Evolutionary conservation across 1,140 invertebrate species (phyloP), one percentile per base, ranked within the genome.

Genomic region (Ceratitis capitata): DNA sequence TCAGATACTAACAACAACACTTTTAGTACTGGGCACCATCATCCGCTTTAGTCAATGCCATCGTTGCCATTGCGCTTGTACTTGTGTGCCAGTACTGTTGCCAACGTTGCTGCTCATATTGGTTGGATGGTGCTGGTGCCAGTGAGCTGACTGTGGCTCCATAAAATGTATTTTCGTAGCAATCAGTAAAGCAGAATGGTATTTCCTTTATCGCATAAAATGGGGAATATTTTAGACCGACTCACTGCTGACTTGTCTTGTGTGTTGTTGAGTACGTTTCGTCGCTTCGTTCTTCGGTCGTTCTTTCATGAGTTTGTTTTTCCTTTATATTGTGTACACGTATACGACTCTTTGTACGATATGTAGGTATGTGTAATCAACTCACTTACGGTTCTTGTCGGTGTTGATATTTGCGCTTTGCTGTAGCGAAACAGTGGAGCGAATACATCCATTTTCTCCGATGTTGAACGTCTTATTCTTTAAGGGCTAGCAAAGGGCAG

Each of bases 101-200:
- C 19, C 23, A n/a, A n/a, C n/a, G 19, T 2, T 53, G 51, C 16
- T 53, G 19, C 7, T 2, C 19, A 16, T 49, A 16, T 1, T 56
- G 51, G 26, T 14, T 35, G n/a, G 9, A n/a, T 42, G 32, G 14
- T 39, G 64, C 69, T 42, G 69, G 35, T 45, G 69, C 69, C 69
- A 10, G 69, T 35, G 39, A 23, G 69, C 69, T 78, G 39, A 78
- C 29, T 53, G 45, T 83, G 82, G 82, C 82, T 83, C 49, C 49
- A 53, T 83, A 83, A 83, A 83, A 83, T 83, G 82, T 83, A 83
- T 83, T 83, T 83, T 83, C 82, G 82, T 53, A 83, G 82, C 69
- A 78, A 78, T 78, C 69, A 45, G 69, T 78, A 78, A 45, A 47
- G 39, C 49, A 83, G 82, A 83, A 83, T 83, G 82, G 82, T 83